Evolutionary conservation across 37 sponge, comb jelly and placozoan genomes (phyloP), one percentile per base, ranked within the genome.

Genomic region (Cladorhizidae sp.): DNA sequence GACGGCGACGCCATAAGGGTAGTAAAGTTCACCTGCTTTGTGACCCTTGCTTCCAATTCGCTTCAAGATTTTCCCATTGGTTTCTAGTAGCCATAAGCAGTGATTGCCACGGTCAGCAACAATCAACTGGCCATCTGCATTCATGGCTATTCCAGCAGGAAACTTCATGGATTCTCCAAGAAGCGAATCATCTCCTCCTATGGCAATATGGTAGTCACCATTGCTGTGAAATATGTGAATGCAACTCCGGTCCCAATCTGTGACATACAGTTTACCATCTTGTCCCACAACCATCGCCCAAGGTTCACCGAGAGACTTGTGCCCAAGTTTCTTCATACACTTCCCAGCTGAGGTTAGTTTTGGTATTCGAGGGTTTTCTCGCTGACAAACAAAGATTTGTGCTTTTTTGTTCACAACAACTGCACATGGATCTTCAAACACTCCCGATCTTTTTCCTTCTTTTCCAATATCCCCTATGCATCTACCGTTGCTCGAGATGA

Each of bases 81-180:
- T 61, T 15, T 63, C 37, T 15, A 82, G n/a, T 49, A 50, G n/a
- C 83, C 83, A 82, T 15, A 82, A 43, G 40, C 83, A 82, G 67
- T 82, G 83, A 41, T 51, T 82, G 20, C 64, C 74, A 23, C 64
- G 35, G 49, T 82, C 83, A 31, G 74, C 64, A 32, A 82, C 83
- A 18, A 82, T 18, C 35, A 82, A 36, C 33, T 62, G 26, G 11
- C 83, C 83, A 1, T 58, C 43, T 6, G 35, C 9, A 37, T 25
- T 35, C 28, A 73, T 33, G 20, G 83, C 74, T 62, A 82, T 73
- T 32, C 83, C 83, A 32, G 73, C 74, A 20, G 83, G 82, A 22
- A 70, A 64, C 31, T 59, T 62, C 23, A 81, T 20, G 23, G 64
- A 51, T 50, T 78, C 78, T 64, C 67, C 68, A 41, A 51, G 21